Evolutionary conservation across 2,888 invertebrate genomes (phyloP).

Genomic region (Glaucopsyche alexis): DNA sequence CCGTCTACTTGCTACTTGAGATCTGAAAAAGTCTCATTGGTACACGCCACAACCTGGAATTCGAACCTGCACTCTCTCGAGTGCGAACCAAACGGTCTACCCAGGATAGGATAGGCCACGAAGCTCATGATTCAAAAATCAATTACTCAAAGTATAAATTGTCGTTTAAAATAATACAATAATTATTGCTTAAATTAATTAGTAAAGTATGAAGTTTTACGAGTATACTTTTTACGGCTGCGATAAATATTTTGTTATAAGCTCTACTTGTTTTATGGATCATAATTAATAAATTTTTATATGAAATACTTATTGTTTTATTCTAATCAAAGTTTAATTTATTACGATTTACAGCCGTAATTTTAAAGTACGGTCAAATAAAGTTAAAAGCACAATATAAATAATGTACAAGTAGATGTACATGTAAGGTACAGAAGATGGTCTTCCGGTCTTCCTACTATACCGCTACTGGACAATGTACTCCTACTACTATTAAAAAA

Average conservation of each 20-base stretch:
- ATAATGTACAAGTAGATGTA: too few relatives aligned
- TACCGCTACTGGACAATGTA: too few relatives aligned
- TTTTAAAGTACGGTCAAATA: neutral
- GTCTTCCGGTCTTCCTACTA: too few relatives aligned
- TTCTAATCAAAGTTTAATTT: neutral
- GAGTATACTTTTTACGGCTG: neutral
- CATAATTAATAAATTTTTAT: neutral
- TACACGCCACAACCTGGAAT: too few relatives aligned
- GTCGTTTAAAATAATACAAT: neutral
- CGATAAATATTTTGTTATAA: constrained; percentile 1
- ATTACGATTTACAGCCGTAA: neutral
- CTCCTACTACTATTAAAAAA: too few relatives aligned
- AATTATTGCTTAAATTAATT: neutral
- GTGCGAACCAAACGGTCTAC: too few relatives aligned
- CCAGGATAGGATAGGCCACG: too few relatives aligned
- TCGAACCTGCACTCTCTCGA: too few relatives aligned
- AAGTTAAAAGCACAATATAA: neutral
- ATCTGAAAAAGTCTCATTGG: too few relatives aligned
- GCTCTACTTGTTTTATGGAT: neutral
- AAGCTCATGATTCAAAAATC: too few relatives aligned
- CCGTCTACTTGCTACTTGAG: too few relatives aligned
- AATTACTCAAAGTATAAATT: neutral
- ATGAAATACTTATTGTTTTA: neutral
- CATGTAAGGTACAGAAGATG: too few relatives aligned
- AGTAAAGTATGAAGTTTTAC: neutral